Conservation (phyloP, 1,140 invertebrate genomes). For the Fopius arisanus region DNA sequence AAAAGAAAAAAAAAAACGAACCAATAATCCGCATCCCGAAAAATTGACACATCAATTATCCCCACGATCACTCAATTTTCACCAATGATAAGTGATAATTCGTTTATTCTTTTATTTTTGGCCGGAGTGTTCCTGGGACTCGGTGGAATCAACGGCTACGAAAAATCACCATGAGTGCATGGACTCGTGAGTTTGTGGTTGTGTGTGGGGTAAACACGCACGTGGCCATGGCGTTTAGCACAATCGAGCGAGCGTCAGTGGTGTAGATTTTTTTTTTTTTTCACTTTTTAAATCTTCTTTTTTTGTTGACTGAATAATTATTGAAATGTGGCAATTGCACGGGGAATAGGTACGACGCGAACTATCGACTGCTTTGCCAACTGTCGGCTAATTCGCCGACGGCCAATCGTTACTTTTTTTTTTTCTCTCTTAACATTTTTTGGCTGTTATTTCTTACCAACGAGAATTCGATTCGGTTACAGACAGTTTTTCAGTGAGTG, state of each 20-base stretch:
- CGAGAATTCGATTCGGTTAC: neutral
- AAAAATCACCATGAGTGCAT: neutral
- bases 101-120: too few species aligned
- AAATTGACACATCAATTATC: too few species aligned
- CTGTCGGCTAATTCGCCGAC: conserved; percentile 7
- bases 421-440: neutral
- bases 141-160: neutral
- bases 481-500: neutral
- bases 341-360: neutral
- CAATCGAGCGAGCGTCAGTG: neutral
- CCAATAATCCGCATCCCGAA: neutral
- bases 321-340: too few species aligned
- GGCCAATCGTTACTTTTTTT: neutral
- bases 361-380: conserved; percentile 15
- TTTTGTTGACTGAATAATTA: too few species aligned
- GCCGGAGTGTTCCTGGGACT: too few species aligned
- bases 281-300: too few species aligned
- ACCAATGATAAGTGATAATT: too few species aligned
- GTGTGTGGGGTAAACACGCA: neutral
- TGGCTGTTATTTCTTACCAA: neutral
- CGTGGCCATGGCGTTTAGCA: neutral
- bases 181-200: neutral
- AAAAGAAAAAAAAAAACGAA: too few species aligned
- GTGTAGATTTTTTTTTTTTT: neutral
- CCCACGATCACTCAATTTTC: too few species aligned